These are phyloP conservation scores for Heliconius charithonia DNA, from an alignment of 2,888 invertebrate species.

Conservation along the genomic window DNA sequence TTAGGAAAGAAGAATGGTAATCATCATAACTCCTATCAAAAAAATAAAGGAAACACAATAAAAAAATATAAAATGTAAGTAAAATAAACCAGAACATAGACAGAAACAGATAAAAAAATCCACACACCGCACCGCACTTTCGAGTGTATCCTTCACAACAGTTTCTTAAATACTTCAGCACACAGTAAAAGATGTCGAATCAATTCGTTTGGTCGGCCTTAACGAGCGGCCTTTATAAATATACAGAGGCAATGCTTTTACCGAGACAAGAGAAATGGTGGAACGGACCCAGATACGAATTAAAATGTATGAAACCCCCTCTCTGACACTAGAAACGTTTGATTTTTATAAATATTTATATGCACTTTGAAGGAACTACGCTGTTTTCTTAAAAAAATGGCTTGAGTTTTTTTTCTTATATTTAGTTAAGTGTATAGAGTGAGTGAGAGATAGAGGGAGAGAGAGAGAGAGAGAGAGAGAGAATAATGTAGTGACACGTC, in stretches of 20 bases:
- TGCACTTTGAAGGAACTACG: slow-evolving; percentile 11
- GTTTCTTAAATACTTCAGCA: slow-evolving; percentile 20
- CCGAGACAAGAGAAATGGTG: slow-evolving; percentile 78
- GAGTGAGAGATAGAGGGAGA: no score
- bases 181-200: slow-evolving; percentile 31
- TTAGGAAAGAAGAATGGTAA: no score
- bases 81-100: neutral
- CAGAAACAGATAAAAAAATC: neutral
- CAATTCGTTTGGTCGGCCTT: slow-evolving; percentile 37
- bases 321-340: slow-evolving; percentile 3
- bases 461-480: no score
- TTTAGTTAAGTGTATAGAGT: neutral
- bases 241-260: slow-evolving; percentile 83
- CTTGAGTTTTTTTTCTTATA: neutral
- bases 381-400: neutral
- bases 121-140: neutral
- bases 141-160: neutral
- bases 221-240: slow-evolving; percentile 71
- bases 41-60: neutral
- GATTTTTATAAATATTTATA: slow-evolving; percentile 30
- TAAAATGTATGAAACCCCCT: slow-evolving; percentile 77
- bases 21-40: neutral
- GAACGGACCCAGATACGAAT: slow-evolving; percentile 54
- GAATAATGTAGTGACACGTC: no score
- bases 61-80: neutral